Evolutionary conservation across 1,140 invertebrate genomes (phyloP).

Genomic region (Magallana angulata): DNA sequence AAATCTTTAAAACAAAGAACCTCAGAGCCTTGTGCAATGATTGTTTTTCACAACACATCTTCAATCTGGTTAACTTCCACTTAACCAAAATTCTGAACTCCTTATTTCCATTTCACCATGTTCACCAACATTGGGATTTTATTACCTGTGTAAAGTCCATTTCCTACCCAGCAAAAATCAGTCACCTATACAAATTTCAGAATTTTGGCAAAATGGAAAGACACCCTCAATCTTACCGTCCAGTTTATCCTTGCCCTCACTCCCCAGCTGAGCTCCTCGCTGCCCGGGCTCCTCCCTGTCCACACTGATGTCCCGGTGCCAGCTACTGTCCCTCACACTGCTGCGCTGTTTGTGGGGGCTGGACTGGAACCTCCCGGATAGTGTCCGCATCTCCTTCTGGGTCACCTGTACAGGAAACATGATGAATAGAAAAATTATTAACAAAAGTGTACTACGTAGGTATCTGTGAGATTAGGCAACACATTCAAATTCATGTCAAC

Average conservation of each 20-base stretch:
- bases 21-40: too few relatives aligned
- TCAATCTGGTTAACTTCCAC: too few relatives aligned
- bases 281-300: not conserved
- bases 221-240: not conserved
- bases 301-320: not conserved
- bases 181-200: too few relatives aligned
- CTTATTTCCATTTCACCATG: too few relatives aligned
- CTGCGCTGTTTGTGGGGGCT: slow-evolving; percentile 18
- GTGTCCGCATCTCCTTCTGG: slow-evolving; percentile 17
- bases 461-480: too few relatives aligned
- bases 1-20: too few relatives aligned
- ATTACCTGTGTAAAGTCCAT: too few relatives aligned
- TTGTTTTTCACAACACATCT: too few relatives aligned
- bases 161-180: too few relatives aligned
- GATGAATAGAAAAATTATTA: not conserved
- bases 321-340: not conserved
- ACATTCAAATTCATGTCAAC: too few relatives aligned
- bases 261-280: not conserved
- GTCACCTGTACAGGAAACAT: not conserved
- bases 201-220: not conserved
- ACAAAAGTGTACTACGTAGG: not conserved
- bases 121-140: too few relatives aligned
- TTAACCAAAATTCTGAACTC: too few relatives aligned
- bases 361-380: not conserved
- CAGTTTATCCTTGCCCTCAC: not conserved